A percentile compares a stretch with the other conserved stretches of the same genome.
These are phyloP conservation scores for Orientallactaga sibirica DNA, from an alignment of 2,797 vertebrate genomes.

Conservation along the genomic window DNA sequence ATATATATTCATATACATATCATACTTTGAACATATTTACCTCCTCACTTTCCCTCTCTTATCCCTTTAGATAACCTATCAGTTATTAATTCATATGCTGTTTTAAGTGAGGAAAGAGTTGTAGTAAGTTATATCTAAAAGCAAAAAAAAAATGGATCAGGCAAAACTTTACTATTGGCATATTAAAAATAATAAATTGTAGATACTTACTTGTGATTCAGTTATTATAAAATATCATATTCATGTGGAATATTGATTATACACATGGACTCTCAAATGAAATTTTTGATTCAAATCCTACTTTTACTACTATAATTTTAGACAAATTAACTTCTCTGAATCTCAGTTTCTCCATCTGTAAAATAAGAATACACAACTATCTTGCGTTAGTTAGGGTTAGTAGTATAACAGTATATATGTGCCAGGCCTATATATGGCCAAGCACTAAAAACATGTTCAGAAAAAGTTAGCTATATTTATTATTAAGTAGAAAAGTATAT, in stretches of 20 bases:
- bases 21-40: background rate
- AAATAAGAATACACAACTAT: background rate
- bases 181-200: background rate
- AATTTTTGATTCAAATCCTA: conserved; percentile 2
- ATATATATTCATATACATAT: background rate
- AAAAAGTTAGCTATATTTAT: conserved; percentile 28
- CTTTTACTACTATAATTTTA: background rate
- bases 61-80: background rate
- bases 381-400: background rate
- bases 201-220: background rate
- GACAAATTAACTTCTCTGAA: background rate
- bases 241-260: background rate
- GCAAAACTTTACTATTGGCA: background rate
- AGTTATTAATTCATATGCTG: background rate
- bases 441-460: background rate
- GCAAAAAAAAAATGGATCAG: background rate
- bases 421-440: background rate
- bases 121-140: conserved; percentile 1
- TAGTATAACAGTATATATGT: background rate
- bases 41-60: background rate
- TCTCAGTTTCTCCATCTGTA: background rate
- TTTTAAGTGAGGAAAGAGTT: conserved; percentile 21
- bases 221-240: background rate
- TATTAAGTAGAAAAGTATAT: conserved; percentile 47
- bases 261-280: background rate